A percentile compares a stretch with the other conserved stretches of the same genome.
These are phyloP conservation scores for Rynchops niger DNA, from an alignment of 2,113 vertebrate genomes.

Conservation along the genomic window DNA sequence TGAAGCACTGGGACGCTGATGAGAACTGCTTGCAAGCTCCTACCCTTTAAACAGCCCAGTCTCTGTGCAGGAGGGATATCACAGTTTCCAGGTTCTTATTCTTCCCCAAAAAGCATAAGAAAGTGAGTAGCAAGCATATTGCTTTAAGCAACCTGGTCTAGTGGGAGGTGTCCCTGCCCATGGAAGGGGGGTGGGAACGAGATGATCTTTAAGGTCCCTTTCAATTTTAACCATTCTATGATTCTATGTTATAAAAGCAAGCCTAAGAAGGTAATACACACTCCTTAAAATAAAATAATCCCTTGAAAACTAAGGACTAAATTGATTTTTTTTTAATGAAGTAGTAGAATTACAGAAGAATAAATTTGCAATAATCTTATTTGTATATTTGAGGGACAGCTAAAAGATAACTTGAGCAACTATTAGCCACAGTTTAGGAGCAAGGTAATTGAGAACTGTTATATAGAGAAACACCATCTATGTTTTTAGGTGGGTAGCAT, in stretches of 20 bases:
- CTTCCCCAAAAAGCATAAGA: not conserved
- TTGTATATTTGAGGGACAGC: no score
- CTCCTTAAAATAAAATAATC: not conserved
- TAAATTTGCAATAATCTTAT: not conserved
- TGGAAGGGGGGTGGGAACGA: not conserved
- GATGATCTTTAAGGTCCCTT: not conserved
- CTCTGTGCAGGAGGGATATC: not conserved
- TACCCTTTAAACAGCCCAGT: not conserved
- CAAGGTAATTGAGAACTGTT: not conserved
- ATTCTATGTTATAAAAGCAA: not conserved
- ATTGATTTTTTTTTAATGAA: not conserved
- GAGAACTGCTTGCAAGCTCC: not conserved
- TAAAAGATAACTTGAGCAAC: not conserved
- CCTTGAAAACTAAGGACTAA: not conserved
- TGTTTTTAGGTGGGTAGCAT: not conserved
- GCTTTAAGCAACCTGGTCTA: not conserved
- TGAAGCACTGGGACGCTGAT: not conserved
- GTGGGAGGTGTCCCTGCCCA: not conserved
- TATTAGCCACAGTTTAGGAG: not conserved
- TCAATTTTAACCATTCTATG: not conserved
- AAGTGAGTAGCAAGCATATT: not conserved
- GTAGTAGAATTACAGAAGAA: not conserved
- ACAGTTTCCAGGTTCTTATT: not conserved
- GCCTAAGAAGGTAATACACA: not conserved
- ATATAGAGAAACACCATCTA: rapidly evolving